These are phyloP conservation scores for Bungarus multicinctus DNA, from an alignment of 2,113 vertebrate species.

Conservation along the genomic window DNA sequence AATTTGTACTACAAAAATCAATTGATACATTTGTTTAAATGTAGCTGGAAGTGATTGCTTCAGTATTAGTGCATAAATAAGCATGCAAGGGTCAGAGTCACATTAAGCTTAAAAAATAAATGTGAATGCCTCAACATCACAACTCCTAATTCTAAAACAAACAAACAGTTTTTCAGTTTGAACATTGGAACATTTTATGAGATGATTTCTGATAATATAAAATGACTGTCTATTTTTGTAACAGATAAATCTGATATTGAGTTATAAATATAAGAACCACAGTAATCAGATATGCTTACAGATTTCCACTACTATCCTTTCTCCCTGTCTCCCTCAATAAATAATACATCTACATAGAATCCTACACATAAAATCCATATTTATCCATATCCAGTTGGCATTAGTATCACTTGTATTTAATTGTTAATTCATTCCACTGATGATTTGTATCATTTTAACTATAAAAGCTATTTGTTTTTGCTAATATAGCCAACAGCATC, in stretches of 20 bases:
- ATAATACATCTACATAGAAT: not conserved
- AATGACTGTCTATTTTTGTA: not conserved
- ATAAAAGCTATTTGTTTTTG: not conserved
- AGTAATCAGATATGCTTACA: not conserved
- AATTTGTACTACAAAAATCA: not conserved
- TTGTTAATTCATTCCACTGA: not conserved
- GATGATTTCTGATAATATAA: not conserved
- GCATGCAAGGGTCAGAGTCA: not conserved
- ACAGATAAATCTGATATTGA: not conserved
- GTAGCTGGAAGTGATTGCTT: not conserved
- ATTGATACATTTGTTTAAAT: not conserved
- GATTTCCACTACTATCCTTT: not conserved
- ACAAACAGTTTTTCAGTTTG: not conserved
- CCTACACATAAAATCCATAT: not conserved
- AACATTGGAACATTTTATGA: rapidly evolving
- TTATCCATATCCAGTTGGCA: not conserved
- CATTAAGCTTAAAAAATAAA: not conserved
- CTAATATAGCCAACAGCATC: not conserved
- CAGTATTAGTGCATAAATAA: not conserved
- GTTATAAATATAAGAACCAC: not conserved
- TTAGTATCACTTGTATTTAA: not conserved
- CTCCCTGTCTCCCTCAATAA: not conserved
- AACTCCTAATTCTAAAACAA: not conserved
- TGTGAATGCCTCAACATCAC: not conserved
- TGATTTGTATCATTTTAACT: not conserved